These are phyloP conservation scores for Eremobia ochroleuca DNA, from an alignment of 2,888 invertebrate genomes.

Conservation along the genomic window DNA sequence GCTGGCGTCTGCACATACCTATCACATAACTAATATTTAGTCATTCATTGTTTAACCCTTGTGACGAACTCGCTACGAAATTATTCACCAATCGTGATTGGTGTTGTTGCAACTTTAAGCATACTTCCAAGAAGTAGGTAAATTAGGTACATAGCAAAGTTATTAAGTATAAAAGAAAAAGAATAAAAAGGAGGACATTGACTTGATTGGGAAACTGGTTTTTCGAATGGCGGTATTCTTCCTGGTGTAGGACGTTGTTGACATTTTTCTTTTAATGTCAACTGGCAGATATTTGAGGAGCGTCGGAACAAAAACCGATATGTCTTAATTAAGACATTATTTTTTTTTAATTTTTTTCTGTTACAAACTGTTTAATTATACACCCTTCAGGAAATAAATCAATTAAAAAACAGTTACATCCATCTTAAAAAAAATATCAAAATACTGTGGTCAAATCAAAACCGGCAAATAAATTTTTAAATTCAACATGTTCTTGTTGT, in stretches of 20 bases:
- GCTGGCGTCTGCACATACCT: no score
- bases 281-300: no score
- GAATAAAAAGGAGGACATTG: background rate
- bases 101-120: constrained; percentile 1
- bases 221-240: background rate
- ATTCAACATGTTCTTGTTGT: no score
- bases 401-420: no score
- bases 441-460: no score
- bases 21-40: background rate
- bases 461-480: no score
- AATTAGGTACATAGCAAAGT: background rate
- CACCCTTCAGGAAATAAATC: no score
- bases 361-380: no score
- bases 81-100: constrained; percentile 31
- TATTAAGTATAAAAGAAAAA: background rate
- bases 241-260: background rate
- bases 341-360: no score
- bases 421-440: no score
- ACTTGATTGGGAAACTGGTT: constrained; percentile 4
- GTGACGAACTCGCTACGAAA: constrained; percentile 7
- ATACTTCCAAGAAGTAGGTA: constrained; percentile 11
- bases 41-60: background rate
- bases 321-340: no score
- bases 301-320: no score
- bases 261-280: background rate